A percentile compares a stretch with the other conserved stretches of the same genome.
phyloP scores from a whole-genome alignment of 1,140 invertebrate species.

The Heliconius eleuchia region DNA sequence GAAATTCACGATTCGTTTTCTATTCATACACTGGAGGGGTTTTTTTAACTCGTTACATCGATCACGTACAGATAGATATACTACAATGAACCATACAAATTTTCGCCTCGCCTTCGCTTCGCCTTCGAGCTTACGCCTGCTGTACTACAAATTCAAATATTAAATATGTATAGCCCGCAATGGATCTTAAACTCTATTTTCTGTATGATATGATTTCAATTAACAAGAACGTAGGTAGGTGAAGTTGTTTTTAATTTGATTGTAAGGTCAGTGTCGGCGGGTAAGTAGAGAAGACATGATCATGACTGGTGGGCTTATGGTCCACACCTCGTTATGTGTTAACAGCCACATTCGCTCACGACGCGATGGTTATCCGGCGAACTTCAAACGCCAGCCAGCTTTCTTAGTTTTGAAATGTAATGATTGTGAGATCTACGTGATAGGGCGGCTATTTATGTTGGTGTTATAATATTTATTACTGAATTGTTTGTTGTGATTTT shows the following conservation, averaged over 20 bases:
- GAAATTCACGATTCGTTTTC: conserved; percentile 51
- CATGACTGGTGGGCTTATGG: conserved; percentile 78
- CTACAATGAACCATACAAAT: conserved; percentile 78
- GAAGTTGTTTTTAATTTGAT: conserved; percentile 49
- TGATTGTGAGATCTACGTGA: conserved; percentile 59
- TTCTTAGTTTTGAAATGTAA: conserved; percentile 66
- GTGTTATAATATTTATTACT: conserved; percentile 27
- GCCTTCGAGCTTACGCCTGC: conserved; percentile 59
- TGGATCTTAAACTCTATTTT: conserved; percentile 42
- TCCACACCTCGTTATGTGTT: conserved; percentile 80
- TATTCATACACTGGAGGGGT: conserved; percentile 62
- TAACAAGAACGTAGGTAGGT: background rate
- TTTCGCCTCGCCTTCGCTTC: conserved; percentile 49
- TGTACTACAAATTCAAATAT: conserved; percentile 52
- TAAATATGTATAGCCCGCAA: conserved; percentile 39
- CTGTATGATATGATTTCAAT: conserved; percentile 23
- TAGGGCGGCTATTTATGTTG: conserved; percentile 47
- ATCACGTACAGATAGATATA: conserved; percentile 73
- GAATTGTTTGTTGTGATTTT: background rate
- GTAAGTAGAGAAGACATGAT: conserved; percentile 79
- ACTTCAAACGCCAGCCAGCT: conserved; percentile 63
- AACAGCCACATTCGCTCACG: conserved; percentile 79
- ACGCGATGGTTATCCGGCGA: conserved; percentile 74
- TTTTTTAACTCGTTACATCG: conserved; percentile 67
- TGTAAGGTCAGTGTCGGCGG: conserved; percentile 71